Evolutionary conservation across 1,140 invertebrate genomes (phyloP).

Genomic region (Apis laboriosa): DNA sequence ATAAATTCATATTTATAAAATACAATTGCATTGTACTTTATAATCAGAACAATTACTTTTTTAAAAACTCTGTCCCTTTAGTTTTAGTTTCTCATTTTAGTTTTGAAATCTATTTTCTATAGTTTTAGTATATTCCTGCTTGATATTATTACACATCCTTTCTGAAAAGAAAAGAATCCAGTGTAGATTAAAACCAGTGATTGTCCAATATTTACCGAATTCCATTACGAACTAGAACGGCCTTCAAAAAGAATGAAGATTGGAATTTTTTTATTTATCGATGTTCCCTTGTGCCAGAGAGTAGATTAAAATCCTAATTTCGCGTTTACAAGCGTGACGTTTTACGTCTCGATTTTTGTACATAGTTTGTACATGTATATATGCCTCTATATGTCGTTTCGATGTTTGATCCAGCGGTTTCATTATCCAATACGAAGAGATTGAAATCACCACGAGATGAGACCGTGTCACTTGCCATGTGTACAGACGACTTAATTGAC

Average conservation of each 20-base stretch:
- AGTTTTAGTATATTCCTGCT: background rate
- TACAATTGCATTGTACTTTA: no score
- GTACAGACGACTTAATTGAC: slow-evolving; percentile 47
- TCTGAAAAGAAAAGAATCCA: background rate
- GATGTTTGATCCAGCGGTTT: slow-evolving; percentile 37
- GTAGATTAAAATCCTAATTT: slow-evolving; percentile 48
- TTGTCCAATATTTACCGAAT: slow-evolving; percentile 6
- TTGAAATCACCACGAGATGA: slow-evolving; percentile 31
- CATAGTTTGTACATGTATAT: slow-evolving; percentile 50
- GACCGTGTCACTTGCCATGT: slow-evolving; percentile 28
- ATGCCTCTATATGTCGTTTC: slow-evolving; percentile 23
- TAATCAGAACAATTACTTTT: no score
- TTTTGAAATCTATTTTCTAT: background rate
- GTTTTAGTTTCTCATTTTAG: background rate
- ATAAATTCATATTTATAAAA: no score
- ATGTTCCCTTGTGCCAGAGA: background rate
- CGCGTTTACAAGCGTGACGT: slow-evolving; percentile 40
- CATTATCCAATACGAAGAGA: slow-evolving; percentile 43
- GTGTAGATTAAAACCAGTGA: background rate
- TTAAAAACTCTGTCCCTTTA: no score
- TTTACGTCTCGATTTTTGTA: slow-evolving; percentile 46
- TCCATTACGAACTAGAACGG: background rate
- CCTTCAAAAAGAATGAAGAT: background rate
- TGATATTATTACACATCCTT: background rate
- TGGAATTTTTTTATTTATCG: background rate